A percentile compares a stretch with the other conserved stretches of the same genome.
Evolutionary conservation across 2,888 invertebrate species (phyloP).

Genomic region (Tiphia femorata): DNA sequence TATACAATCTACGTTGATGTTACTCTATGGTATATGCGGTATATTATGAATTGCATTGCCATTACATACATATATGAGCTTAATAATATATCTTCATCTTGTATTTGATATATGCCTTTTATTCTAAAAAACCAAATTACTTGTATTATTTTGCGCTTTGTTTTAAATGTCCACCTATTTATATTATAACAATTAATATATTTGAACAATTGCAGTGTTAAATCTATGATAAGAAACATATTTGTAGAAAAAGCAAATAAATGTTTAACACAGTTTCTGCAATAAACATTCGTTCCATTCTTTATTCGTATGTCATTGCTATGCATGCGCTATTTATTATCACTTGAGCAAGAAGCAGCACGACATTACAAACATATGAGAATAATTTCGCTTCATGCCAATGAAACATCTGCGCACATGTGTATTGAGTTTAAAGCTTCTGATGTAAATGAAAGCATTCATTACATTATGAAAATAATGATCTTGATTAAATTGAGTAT

Average conservation of each 20-base stretch:
- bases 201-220: not conserved
- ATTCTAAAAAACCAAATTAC: not conserved
- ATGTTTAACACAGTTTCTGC: not conserved
- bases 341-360: no score
- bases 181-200: not conserved
- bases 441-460: no score
- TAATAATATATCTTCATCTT: conserved; percentile 4
- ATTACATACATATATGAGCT: conserved; percentile 4
- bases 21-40: no score
- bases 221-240: conserved; percentile 10
- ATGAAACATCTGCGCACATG: no score
- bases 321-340: no score
- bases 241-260: conserved; percentile 14
- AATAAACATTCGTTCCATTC: not conserved
- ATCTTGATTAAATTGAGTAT: no score
- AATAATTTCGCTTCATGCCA: no score
- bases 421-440: no score
- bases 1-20: no score
- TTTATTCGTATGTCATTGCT: not conserved
- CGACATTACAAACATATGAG: no score
- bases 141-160: not conserved
- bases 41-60: no score
- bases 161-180: not conserved
- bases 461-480: no score
- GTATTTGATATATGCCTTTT: not conserved